A percentile compares a stretch with the other conserved stretches of the same genome.
phyloP scores from a whole-genome alignment of 2,797 vertebrate species.

The Hephaestus fuliginosus region DNA sequence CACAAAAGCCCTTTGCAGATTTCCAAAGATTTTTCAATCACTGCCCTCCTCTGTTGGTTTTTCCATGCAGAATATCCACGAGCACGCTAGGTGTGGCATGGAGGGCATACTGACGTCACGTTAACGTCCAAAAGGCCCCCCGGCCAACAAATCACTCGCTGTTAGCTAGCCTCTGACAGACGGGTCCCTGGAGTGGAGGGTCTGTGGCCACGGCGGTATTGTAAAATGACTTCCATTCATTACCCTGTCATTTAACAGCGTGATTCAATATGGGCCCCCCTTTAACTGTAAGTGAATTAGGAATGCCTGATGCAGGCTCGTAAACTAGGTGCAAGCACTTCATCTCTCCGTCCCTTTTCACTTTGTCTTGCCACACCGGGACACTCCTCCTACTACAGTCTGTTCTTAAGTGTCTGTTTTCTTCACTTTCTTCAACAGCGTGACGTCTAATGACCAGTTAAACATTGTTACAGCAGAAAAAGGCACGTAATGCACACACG shows the following conservation, averaged over 20 bases:
- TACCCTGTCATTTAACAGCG: constrained; percentile 71
- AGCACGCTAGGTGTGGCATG: constrained; percentile 39
- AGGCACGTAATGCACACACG: constrained; percentile 16
- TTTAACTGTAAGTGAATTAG: constrained; percentile 66
- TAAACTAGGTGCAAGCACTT: constrained; percentile 47
- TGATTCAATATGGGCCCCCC: constrained; percentile 59
- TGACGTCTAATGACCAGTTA: constrained; percentile 17
- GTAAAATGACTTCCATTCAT: constrained; percentile 77
- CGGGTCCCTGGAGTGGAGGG: constrained; percentile 51
- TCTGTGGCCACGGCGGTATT: constrained; percentile 63
- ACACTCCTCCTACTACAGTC: constrained; percentile 12
- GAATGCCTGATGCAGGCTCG: constrained; percentile 46
- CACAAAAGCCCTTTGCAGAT: constrained; percentile 24
- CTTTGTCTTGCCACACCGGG: constrained; percentile 18
- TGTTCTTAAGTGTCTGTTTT: constrained; percentile 24
- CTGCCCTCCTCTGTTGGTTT: constrained; percentile 52
- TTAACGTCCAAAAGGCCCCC: constrained; percentile 25
- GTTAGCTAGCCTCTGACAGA: constrained; percentile 63
- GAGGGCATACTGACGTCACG: constrained; percentile 52
- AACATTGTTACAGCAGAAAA: constrained; percentile 32
- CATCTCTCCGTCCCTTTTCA: constrained; percentile 30
- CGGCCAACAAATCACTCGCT: constrained; percentile 61
- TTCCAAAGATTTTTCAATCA: constrained; percentile 32
- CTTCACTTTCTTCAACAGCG: constrained; percentile 24
- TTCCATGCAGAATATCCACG: constrained; percentile 57